Evolutionary conservation across 2,888 invertebrate species (phyloP), one percentile per base, ranked within the genome.

Genomic region (Calephelis perditalis): DNA sequence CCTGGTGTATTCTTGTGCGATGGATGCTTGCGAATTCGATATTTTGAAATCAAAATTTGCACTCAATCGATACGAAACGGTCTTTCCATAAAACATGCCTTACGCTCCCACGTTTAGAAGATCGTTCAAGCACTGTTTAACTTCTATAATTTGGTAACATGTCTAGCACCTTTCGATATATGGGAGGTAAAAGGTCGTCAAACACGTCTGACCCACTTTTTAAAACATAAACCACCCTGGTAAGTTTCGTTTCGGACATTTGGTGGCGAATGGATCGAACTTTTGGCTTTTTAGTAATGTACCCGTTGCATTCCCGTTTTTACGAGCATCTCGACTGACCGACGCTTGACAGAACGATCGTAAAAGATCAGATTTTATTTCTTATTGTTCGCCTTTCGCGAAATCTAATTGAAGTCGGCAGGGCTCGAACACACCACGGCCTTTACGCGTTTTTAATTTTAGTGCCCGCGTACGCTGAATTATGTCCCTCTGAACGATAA

Each of bases 341-440:
- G 78, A 81, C 76, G 84, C 72, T 81, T 84, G 86, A 84, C 87
- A 81, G 78, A 72, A 73, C 65, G 78, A 73, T 87, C 89, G 86
- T 89, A 88, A 90, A 90, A 82, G 86, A 79, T 75, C 82, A 75
- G 73, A 86, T 86, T 90, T 89, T 89, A 90, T 86, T 84, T 84
- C 88, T 89, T 88, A 90, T 90, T 90, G 90, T 89, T 87, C 88
- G 82, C 81, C 79, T 84, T 84, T 86, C 82, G 86, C 85, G 82
- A 89, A 88, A 86, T 86, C 86, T 86, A 88, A 89, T 90, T 87
- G 90, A 86, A 88, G 85, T 79, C 73, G 77, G 79, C 79, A 75
- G 71, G 73, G 68, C 67, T 63, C 70, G 74, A 68, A 76, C 76
- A 74, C 81, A 74, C 82, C 79, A 76, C 76, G 72, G 73, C 74